phyloP scores from a whole-genome alignment of 2,113 vertebrate species.

The Eonycteris spelaea region DNA sequence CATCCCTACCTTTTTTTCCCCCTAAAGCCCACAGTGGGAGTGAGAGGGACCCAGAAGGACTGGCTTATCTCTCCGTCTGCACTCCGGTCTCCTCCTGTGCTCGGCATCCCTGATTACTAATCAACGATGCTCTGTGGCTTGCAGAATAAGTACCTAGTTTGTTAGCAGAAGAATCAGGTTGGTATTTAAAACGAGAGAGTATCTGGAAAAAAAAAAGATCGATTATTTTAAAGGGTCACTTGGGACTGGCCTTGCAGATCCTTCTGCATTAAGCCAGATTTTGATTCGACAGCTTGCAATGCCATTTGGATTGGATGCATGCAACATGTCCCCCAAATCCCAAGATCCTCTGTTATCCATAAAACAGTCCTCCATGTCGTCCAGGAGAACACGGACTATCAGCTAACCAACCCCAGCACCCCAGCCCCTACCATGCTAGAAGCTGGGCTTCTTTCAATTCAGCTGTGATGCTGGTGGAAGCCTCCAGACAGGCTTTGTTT shows the following conservation, averaged over 20 bases:
- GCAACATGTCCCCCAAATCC: slow-evolving; percentile 48
- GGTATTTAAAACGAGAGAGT: slow-evolving; percentile 73
- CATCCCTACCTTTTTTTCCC: neutral
- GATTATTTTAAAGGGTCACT: slow-evolving; percentile 70
- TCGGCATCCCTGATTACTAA: slow-evolving; percentile 41
- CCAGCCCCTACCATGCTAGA: accelerated
- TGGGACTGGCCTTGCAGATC: slow-evolving; percentile 73
- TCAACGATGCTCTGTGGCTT: slow-evolving; percentile 3
- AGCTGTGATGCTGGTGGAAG: neutral
- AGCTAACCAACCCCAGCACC: neutral
- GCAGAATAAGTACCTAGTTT: slow-evolving; percentile 54
- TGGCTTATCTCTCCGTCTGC: neutral
- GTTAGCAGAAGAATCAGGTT: slow-evolving; percentile 70
- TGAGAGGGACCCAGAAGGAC: neutral
- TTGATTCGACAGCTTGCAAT: slow-evolving; percentile 66
- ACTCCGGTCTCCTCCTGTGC: neutral
- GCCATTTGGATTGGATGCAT: slow-evolving; percentile 66
- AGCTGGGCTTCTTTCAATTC: neutral
- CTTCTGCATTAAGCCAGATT: slow-evolving; percentile 71
- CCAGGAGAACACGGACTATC: neutral
- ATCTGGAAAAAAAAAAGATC: slow-evolving; percentile 64
- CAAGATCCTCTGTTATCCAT: slow-evolving; percentile 50
- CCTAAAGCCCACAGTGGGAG: neutral
- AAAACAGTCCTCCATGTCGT: neutral
- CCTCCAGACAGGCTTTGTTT: neutral